Base-by-base conservation (phyloP, 2,797 vertebrate species). In the Hoplostethus atlanticus region DNA sequence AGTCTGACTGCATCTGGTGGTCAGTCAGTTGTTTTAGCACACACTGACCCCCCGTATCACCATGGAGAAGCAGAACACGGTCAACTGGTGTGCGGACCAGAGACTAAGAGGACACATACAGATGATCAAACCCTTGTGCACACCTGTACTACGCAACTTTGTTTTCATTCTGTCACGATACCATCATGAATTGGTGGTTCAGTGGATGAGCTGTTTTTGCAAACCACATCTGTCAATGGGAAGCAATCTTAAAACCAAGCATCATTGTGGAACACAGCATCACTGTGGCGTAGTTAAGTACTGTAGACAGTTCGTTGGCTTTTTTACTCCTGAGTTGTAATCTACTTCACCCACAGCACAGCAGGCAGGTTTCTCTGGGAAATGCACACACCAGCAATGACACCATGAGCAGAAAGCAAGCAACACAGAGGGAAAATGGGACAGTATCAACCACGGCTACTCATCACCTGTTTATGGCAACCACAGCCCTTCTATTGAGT, bases 361-460 rank as follows among this genome's bases (percentile, higher is more conserved):
- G 52, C 12, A 2, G 65, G 73, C 68, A 25, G 10, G 53, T 68
- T 70, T 65, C 68, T 76, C 64, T 67, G 68, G 38, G 56, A 73
- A 51, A 76, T 7, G 1, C 48, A 82, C 48, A 82, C 0, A 71
- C n/a, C 77, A 73, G 87, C 83, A 47, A 80, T 74, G 77, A 76
- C 60, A 74, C 77, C 62, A 84, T 79, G 80, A 84, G 61, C 73
- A 85, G 86, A 64, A 60, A 80, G 89, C 85, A 85, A 85, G 90
- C 87, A 64, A 81, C 50, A 52, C 50, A 52, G 68, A 63, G 36
- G 61, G 40, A 15, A 65, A 62, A 66, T 48, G 60, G 48, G 31
- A 73, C 63, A 8, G 60, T 65, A n/a, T 57, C 77, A n/a, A 66
- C 76, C 82, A 80, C 76, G 81, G 84, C 15, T 86, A 87, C 86